These are phyloP conservation scores for Tetragnatha versicolor DNA, from an alignment of 1,140 invertebrate species.

Conservation along the genomic window DNA sequence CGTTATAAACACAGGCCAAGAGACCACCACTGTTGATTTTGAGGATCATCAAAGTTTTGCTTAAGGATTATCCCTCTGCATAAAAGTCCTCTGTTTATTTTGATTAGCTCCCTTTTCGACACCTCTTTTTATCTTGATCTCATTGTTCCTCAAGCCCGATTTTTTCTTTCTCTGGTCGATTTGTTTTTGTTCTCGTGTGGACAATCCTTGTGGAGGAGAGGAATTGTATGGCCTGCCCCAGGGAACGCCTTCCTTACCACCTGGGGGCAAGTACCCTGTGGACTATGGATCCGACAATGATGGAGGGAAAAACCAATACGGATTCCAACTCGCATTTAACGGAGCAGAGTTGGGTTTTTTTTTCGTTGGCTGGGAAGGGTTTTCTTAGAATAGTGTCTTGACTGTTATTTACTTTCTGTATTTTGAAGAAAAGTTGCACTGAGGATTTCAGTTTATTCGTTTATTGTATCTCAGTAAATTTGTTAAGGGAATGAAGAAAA, in stretches of 20 bases:
- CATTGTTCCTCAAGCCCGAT: conserved; percentile 28
- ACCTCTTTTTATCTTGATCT: conserved; percentile 49
- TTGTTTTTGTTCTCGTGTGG: conserved; percentile 51
- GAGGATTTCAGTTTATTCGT: no score
- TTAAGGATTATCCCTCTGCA: conserved; percentile 35
- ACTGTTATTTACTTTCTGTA: no score
- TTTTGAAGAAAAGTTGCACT: no score
- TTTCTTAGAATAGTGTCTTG: no score
- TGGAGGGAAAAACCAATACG: conserved; percentile 32
- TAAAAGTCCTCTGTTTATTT: conserved; percentile 40
- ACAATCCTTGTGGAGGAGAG: conserved; percentile 35
- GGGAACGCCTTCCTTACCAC: conserved; percentile 32
- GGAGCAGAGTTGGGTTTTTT: neutral
- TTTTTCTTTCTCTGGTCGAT: conserved; percentile 26
- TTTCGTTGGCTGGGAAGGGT: no score
- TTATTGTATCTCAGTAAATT: no score
- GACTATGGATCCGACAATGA: conserved; percentile 37
- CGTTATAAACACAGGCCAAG: no score
- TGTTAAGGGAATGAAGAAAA: no score
- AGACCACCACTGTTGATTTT: conserved; percentile 24
- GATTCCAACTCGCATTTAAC: conserved; percentile 29
- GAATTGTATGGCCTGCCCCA: conserved; percentile 29
- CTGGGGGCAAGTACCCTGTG: conserved; percentile 33
- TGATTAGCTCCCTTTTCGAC: conserved; percentile 19
- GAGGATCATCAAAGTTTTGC: conserved; percentile 25